Evolutionary conservation across 2,888 invertebrate species (phyloP).

Genomic region (Diplazon laetatorius): DNA sequence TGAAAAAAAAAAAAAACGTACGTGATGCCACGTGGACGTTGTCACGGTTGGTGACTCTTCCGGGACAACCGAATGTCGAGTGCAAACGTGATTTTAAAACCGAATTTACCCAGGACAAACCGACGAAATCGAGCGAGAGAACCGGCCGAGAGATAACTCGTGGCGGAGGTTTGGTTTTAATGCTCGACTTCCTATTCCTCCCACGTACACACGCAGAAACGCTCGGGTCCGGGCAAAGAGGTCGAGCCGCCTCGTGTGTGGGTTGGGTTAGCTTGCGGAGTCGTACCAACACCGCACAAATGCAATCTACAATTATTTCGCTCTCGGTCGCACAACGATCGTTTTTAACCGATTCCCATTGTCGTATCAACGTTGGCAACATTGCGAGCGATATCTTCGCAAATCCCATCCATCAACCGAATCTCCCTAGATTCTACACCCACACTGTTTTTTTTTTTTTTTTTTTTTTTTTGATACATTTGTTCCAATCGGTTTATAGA

Average conservation of each 20-base stretch:
- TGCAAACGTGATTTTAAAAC: constrained; percentile 6
- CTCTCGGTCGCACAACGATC: constrained; percentile 56
- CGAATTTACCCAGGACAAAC: constrained; percentile 18
- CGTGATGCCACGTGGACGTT: neutral
- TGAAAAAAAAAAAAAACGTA: too few species aligned
- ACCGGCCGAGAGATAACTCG: constrained; percentile 34
- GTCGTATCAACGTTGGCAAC: constrained; percentile 18
- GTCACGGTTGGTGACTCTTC: neutral
- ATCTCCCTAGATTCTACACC: too few species aligned
- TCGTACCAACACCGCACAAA: constrained; percentile 53
- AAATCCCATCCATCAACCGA: neutral
- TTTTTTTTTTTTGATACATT: too few species aligned
- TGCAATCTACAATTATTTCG: constrained; percentile 59
- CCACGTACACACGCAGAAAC: constrained; percentile 75
- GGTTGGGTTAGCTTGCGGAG: constrained; percentile 45
- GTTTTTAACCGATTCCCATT: constrained; percentile 41
- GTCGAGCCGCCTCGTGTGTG: constrained; percentile 58
- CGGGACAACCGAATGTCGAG: neutral
- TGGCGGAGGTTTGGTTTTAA: constrained; percentile 75
- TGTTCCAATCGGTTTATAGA: too few species aligned
- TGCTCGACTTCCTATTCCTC: constrained; percentile 78
- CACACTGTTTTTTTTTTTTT: too few species aligned
- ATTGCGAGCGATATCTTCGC: too few species aligned
- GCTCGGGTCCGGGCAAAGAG: constrained; percentile 68
- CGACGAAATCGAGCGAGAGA: constrained; percentile 50